Percentiles rank a stretch among this genome's conserved stretches.
These are phyloP conservation scores for Idaea straminata DNA, from an alignment of 2,888 invertebrate genomes.

Conservation along the genomic window DNA sequence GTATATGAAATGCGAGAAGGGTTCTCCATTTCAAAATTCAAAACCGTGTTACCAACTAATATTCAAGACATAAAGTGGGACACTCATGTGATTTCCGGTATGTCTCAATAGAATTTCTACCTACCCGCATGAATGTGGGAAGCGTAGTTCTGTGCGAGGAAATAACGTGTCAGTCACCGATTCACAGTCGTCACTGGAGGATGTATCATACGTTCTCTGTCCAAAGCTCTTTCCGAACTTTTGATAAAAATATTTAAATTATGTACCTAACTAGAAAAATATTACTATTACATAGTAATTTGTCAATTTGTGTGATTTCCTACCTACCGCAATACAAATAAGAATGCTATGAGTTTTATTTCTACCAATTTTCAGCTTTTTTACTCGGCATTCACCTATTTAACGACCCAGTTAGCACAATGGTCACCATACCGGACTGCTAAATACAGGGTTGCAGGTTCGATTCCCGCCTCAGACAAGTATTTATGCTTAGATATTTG, in stretches of 20 bases:
- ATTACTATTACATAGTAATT: no score
- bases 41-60: slow-evolving; percentile 23
- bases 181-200: slow-evolving; percentile 45
- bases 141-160: slow-evolving; percentile 46
- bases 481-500: no score
- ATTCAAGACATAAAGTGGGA: slow-evolving; percentile 40
- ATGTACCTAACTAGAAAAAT: neutral
- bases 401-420: no score
- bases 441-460: no score
- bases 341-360: no score
- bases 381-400: no score
- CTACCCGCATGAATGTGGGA: slow-evolving; percentile 4
- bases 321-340: no score
- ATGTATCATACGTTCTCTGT: slow-evolving; percentile 41
- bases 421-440: no score
- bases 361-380: no score
- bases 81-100: slow-evolving; percentile 45
- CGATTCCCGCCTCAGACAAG: no score
- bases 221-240: slow-evolving; percentile 12
- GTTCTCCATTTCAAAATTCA: slow-evolving; percentile 8
- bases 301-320: no score
- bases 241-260: neutral
- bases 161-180: slow-evolving; percentile 69
- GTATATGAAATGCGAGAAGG: slow-evolving; percentile 9
- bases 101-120: slow-evolving; percentile 36